Evolutionary conservation across 2,797 vertebrate genomes (phyloP).

Genomic region (Prunella strophiata): DNA sequence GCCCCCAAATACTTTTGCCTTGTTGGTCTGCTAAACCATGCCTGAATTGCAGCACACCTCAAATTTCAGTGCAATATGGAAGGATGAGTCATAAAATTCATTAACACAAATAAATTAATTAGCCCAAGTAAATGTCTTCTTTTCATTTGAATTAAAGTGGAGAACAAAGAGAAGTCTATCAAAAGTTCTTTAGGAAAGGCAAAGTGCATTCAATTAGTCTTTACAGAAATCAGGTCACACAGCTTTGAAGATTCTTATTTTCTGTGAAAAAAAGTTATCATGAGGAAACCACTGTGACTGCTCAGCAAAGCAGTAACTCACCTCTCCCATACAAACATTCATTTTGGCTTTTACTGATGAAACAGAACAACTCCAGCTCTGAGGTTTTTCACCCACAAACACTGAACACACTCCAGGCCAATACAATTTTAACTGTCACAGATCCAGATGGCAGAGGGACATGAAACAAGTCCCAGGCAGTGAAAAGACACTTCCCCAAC

Average conservation of each 20-base stretch:
- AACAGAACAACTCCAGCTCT: neutral
- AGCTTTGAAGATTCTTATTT: neutral
- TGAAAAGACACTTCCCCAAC: neutral
- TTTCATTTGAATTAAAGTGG: neutral
- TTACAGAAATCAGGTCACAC: neutral
- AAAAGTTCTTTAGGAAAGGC: neutral
- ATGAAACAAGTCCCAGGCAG: neutral
- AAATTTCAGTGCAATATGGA: neutral
- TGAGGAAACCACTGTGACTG: neutral
- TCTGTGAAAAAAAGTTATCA: neutral
- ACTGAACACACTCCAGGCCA: neutral
- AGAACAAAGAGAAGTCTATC: constrained; percentile 1
- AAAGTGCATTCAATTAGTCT: neutral
- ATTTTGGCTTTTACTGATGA: neutral
- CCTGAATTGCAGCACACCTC: neutral
- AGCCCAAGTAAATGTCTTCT: neutral
- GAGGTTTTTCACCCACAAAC: neutral
- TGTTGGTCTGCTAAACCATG: neutral
- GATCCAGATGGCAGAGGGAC: neutral
- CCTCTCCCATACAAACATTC: neutral
- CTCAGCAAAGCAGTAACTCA: neutral
- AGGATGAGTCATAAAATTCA: neutral
- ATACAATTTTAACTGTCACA: neutral
- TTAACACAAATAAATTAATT: constrained; percentile 37
- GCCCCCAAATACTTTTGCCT: neutral